Conservation (phyloP, 2,113 vertebrate genomes). For the Mola mola region DNA sequence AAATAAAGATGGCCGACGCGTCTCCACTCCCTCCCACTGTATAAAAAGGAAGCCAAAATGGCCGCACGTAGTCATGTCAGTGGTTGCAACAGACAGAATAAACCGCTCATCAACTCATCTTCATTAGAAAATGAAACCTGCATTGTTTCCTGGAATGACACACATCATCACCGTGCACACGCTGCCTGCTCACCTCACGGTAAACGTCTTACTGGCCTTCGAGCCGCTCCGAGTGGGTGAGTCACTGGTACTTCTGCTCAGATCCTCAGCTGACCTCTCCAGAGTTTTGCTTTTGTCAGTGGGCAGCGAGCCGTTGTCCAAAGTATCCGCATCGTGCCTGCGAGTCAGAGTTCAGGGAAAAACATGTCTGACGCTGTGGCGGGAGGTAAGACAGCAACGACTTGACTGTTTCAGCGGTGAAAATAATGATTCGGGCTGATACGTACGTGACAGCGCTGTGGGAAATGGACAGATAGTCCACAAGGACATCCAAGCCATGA, state of each 20-base stretch:
- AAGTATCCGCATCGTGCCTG: slow-evolving; percentile 86
- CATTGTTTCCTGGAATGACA: no score
- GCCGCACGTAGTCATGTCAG: no score
- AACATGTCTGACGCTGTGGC: no score
- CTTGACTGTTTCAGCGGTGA: neutral
- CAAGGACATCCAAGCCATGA: slow-evolving; percentile 89
- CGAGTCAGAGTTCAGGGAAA: neutral
- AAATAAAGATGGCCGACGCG: no score
- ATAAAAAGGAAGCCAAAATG: no score
- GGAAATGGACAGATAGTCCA: slow-evolving; percentile 92
- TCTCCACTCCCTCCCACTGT: no score
- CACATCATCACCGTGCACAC: no score
- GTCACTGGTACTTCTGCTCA: slow-evolving; percentile 80
- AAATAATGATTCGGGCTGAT: neutral
- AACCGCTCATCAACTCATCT: no score
- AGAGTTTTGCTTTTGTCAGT: slow-evolving; percentile 78
- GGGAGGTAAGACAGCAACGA: neutral
- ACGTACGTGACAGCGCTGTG: slow-evolving; percentile 87
- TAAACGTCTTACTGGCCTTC: slow-evolving; percentile 80
- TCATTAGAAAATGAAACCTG: no score
- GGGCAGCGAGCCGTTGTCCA: slow-evolving; percentile 79
- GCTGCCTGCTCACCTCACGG: slow-evolving; percentile 79
- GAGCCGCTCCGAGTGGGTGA: slow-evolving; percentile 78
- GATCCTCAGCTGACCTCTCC: slow-evolving; percentile 87
- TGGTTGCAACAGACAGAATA: no score